Conservation (phyloP, 2,797 vertebrate species). For the Lophotriccus pileatus region DNA sequence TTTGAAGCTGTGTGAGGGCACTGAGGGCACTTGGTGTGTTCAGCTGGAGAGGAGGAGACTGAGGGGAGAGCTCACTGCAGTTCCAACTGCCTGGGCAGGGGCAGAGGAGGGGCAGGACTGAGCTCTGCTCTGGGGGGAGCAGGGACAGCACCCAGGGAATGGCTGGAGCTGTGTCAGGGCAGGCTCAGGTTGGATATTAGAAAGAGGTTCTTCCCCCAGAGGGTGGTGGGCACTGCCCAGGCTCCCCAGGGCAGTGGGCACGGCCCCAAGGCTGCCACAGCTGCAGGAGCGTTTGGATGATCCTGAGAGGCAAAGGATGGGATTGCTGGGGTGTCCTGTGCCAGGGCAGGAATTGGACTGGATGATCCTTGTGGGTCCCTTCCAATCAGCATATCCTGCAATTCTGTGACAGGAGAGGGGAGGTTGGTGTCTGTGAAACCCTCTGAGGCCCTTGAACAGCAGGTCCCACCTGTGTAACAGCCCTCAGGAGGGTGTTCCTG, state of each 20-base stretch:
- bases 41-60: not conserved
- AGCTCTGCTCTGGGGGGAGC: not conserved
- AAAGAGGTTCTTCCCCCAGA: not conserved
- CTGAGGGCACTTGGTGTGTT: not conserved
- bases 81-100: not conserved
- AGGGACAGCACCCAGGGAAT: not conserved
- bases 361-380: not conserved
- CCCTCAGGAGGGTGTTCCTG: accelerated
- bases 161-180: not conserved
- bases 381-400: not conserved
- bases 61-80: not conserved
- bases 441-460: not conserved
- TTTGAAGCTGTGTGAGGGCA: not conserved
- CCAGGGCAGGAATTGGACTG: no score
- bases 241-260: not conserved
- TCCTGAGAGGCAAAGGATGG: not conserved
- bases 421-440: not conserved
- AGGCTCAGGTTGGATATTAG: not conserved
- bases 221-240: not conserved
- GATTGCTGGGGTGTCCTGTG: not conserved
- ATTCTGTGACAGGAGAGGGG: accelerated
- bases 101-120: not conserved
- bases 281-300: not conserved
- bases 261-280: not conserved
- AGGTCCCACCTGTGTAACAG: not conserved